phyloP scores from a whole-genome alignment of 2,797 vertebrate species.

The Scyliorhinus canicula region DNA sequence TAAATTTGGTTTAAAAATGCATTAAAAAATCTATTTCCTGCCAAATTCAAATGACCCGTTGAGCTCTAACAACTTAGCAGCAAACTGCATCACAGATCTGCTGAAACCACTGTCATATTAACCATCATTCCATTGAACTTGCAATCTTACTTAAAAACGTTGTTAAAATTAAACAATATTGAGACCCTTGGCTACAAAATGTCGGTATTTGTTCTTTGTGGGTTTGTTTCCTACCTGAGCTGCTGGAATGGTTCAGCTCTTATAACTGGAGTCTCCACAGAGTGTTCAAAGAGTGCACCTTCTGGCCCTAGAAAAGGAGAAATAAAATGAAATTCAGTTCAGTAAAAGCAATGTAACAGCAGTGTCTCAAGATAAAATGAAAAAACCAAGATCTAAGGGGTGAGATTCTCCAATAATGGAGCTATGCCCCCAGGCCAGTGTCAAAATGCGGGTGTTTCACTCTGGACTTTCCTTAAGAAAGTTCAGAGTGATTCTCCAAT shows the following conservation, averaged over 20 bases:
- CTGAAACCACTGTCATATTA: background rate
- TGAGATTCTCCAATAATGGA: too few species aligned
- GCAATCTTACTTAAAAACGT: background rate
- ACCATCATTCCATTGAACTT: background rate
- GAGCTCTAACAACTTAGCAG: background rate
- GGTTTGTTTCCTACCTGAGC: conserved; percentile 65
- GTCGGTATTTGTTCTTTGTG: background rate
- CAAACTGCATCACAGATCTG: background rate
- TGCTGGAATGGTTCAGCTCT: conserved; percentile 76
- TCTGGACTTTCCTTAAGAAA: too few species aligned
- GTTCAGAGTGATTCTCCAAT: too few species aligned
- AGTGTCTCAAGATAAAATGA: background rate
- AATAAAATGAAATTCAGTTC: conserved; percentile 8
- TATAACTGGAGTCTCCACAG: conserved; percentile 79
- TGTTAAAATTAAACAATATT: background rate
- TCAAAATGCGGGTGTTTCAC: too few species aligned
- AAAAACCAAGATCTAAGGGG: too few species aligned
- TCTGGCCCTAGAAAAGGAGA: conserved; percentile 56
- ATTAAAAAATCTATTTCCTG: background rate
- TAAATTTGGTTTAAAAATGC: background rate
- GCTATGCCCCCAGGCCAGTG: too few species aligned
- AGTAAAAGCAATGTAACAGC: background rate
- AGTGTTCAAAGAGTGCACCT: conserved; percentile 83
- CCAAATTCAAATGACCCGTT: background rate
- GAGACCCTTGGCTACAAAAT: background rate